Base-by-base conservation (phyloP, 2,888 invertebrate species). In the Diplolepis rosae region DNA sequence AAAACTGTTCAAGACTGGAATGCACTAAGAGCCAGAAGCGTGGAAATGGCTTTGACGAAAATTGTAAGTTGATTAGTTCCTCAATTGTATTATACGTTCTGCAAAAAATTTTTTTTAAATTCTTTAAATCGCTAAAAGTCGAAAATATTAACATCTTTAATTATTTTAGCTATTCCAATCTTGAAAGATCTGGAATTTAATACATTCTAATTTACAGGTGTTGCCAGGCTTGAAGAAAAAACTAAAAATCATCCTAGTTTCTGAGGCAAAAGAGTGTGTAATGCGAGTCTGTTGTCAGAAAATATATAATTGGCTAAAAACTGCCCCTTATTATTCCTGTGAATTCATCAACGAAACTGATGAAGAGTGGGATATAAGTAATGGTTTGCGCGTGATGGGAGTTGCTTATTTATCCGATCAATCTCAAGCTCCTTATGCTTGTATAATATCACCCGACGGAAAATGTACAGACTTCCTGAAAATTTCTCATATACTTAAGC, bases 1-100 rank as follows among this genome's bases (percentile, higher is more conserved):
- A 95, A 95, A 79, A 94, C 94, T 77, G 97, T 97, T 0, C 95
- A 98, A 87, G 97, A 97, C 80, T 99, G 99, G 99, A 99, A 99
- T 89, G 92, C 93, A 1, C 87, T 98, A 61, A 91, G 99, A 48
- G 93, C 93, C 1, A 95, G 96, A 82, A 96, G 97, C 68, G 95
- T 99, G 0, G 95, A 96, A 81, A 90, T 96, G 73, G 98, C 98
- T 0, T 91, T 98, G 65, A 94, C 92, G 24, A 94, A 95, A 84
- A 95, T 98, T 87, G 93, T 69, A 50, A 39, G 52, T 45, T 24
- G n/a, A n/a, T n/a, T n/a, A n/a, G n/a, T n/a, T n/a, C n/a, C n/a
- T n/a, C n/a, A n/a, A n/a, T n/a, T n/a, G n/a, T n/a, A n/a, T n/a
- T n/a, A n/a, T n/a, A n/a, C n/a, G n/a, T n/a, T n/a, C n/a, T n/a